Conservation (phyloP, 2,888 invertebrate species). For the Horisme vitalbata region DNA sequence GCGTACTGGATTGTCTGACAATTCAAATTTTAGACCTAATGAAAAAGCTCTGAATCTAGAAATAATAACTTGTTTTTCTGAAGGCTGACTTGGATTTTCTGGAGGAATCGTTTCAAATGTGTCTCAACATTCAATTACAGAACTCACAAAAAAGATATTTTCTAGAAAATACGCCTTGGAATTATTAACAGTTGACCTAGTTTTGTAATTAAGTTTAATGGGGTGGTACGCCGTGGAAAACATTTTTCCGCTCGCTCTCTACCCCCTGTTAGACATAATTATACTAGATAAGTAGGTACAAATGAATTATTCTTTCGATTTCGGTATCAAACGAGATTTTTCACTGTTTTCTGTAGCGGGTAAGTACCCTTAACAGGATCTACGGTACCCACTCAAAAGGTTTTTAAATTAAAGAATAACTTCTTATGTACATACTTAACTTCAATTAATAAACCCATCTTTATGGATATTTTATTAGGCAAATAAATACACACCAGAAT, state of each 20-base stretch:
- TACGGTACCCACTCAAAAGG: neutral
- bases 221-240: constrained; percentile 30
- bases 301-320: constrained; percentile 10
- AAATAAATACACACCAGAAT: no score
- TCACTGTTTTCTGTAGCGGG: neutral
- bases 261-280: constrained; percentile 13
- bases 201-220: constrained; percentile 38
- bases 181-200: constrained; percentile 36
- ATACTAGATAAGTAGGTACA: constrained; percentile 9
- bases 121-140: constrained; percentile 26
- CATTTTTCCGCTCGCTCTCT: constrained; percentile 25
- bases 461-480: constrained; percentile 1
- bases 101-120: constrained; percentile 22
- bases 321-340: constrained; percentile 8
- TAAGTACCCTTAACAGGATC: no score
- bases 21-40: no score
- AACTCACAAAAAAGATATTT: constrained; percentile 27
- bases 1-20: no score
- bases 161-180: constrained; percentile 32
- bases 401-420: neutral
- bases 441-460: neutral
- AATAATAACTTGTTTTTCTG: constrained; percentile 23
- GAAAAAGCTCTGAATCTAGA: constrained; percentile 2
- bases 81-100: constrained; percentile 18
- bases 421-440: no score